phyloP scores from a whole-genome alignment of 2,113 vertebrate genomes.

The Bagarius yarrelli region DNA sequence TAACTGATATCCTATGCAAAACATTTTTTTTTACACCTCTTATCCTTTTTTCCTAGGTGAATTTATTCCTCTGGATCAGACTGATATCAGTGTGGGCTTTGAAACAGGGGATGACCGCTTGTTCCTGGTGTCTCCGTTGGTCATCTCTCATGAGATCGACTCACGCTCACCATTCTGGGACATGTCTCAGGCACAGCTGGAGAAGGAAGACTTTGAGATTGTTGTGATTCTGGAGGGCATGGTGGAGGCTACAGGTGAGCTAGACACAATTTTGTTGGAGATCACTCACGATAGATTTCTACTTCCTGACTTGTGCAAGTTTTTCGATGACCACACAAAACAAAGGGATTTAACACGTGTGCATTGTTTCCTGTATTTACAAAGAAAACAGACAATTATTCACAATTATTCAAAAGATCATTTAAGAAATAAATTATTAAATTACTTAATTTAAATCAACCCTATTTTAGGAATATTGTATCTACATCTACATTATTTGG shows the following conservation, averaged over 20 bases:
- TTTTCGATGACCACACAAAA: neutral
- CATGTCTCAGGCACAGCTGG: conserved; percentile 75
- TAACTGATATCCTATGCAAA: neutral
- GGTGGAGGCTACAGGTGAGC: conserved; percentile 77
- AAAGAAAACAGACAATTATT: neutral
- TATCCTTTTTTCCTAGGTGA: conserved; percentile 61
- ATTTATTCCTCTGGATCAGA: conserved; percentile 79
- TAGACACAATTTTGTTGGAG: too few species aligned
- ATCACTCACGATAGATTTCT: too few species aligned
- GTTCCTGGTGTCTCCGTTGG: conserved; percentile 76
- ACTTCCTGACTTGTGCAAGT: neutral
- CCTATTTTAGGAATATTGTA: too few species aligned
- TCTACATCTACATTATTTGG: too few species aligned
- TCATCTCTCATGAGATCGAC: conserved; percentile 78
- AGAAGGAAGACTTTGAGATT: conserved; percentile 80
- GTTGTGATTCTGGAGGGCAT: conserved; percentile 79
- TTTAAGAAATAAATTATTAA: too few species aligned
- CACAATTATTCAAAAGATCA: neutral
- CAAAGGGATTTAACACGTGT: neutral
- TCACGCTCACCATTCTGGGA: conserved; percentile 73
- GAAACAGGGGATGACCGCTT: conserved; percentile 78
- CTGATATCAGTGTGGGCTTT: conserved; percentile 78
- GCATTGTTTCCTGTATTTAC: neutral
- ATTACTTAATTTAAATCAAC: neutral
- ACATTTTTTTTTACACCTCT: neutral